Base-by-base conservation (phyloP, 2,113 vertebrate genomes). In the Cricetomys ansorgei region DNA sequence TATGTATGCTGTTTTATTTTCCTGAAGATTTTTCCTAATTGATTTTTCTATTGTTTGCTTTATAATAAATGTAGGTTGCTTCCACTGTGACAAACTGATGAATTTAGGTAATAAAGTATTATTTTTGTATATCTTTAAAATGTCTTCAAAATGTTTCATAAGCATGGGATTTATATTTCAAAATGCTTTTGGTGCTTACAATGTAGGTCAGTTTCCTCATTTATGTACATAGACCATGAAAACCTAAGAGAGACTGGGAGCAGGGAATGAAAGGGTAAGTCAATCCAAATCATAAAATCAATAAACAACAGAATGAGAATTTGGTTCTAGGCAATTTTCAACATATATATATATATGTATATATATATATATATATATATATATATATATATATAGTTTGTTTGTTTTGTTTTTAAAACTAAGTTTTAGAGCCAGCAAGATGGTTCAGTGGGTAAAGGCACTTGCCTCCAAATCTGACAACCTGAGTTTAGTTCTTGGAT, bases 91-190 rank as follows among this genome's bases (percentile, higher is more conserved):
- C n/a, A 94, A 89, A 85, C 77, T 76, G 50, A 65, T 48, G 12
- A 75, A 62, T 94, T 88, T 94, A 75, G 16, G 17, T n/a, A 76
- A 53, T 75, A 91, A 57, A 64, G 10, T 10, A 83, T 84, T n/a
- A 55, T 57, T 17, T 13, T 79, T 91, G 15, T 43, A 3, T 45
- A 84, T 72, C 55, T 95, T 76, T 89, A 95, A 93, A 92, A 88
- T 34, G 50, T 31, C 72, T 88, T 91, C 70, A 7, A 85, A 27
- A 23, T 43, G 0, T 83, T 70, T 87, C 15, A 72, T 88, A 84
- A 91, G 23, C 62, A 57, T 67, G n/a, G 34, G 2, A 67, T 90
- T 67, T 23, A 40, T 65, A 59, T 91, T 45, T 65, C 37, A 65
- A 57, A 48, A 8, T 1, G 10, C 21, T 59, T 85, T 73, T 23